Percentiles rank a stretch among this genome's conserved stretches.
phyloP scores from a whole-genome alignment of 2,888 invertebrate species.

The Dicyrtoma fusca region DNA sequence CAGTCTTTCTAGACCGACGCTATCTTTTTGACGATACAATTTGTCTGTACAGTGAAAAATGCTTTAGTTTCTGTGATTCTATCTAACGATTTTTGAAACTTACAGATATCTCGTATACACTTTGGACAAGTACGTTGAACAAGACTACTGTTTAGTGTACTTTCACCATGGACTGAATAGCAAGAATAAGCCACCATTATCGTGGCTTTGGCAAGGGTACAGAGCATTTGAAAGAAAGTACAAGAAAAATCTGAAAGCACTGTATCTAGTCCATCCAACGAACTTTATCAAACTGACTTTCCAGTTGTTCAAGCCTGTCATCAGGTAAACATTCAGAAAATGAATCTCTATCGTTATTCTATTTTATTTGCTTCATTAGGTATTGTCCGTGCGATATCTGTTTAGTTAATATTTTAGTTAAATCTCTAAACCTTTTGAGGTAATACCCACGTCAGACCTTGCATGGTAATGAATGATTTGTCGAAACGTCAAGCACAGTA shows the following conservation, averaged over 20 bases:
- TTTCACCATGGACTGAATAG: slow-evolving; percentile 96
- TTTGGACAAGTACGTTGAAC: slow-evolving; percentile 95
- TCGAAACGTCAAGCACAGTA: no score
- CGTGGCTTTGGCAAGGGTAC: slow-evolving; percentile 97
- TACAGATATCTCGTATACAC: slow-evolving; percentile 88
- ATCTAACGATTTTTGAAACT: no score
- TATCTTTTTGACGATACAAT: neutral
- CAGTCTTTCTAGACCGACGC: no score
- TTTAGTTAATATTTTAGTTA: no score
- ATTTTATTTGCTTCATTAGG: no score
- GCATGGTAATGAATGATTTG: no score
- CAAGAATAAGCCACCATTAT: slow-evolving; percentile 92
- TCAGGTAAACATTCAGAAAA: no score
- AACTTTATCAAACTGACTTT: slow-evolving; percentile 94
- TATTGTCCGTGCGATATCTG: no score
- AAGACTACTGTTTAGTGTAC: slow-evolving; percentile 97
- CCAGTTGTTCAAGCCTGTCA: slow-evolving; percentile 93
- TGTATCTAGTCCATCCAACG: slow-evolving; percentile 98
- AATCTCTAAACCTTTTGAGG: no score
- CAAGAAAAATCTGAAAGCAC: slow-evolving; percentile 97
- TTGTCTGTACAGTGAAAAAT: neutral
- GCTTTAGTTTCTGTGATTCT: neutral
- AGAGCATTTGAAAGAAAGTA: slow-evolving; percentile 97
- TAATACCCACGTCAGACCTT: no score
- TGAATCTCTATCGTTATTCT: no score